Conservation (phyloP, 2,113 vertebrate species). For the Lamprologus callipterus region DNA sequence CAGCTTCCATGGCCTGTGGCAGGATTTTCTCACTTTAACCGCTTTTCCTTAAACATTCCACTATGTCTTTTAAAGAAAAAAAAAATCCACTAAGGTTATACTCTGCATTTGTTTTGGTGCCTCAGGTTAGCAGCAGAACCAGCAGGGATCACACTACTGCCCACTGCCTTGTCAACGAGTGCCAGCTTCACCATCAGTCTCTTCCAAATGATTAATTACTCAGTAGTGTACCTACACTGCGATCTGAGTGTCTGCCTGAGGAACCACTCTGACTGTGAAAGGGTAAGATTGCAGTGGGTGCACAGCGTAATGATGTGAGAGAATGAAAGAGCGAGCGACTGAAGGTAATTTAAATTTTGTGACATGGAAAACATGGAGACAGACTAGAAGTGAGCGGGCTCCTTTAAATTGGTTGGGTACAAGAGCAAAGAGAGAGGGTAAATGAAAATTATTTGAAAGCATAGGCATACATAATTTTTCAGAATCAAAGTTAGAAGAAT, state of each 20-base stretch:
- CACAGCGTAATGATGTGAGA: not conserved
- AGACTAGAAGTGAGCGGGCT: not conserved
- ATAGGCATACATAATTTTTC: not conserved
- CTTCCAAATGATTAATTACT: conserved; percentile 79
- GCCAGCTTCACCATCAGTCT: conserved; percentile 75
- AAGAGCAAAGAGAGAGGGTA: not conserved
- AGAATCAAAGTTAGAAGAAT: not conserved
- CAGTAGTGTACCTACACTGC: conserved; percentile 71
- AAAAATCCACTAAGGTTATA: not conserved
- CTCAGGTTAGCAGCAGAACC: conserved; percentile 47
- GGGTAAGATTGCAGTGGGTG: conserved; percentile 45
- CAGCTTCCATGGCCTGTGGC: not conserved
- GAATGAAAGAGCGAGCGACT: conserved; percentile 2
- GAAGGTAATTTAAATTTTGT: conserved; percentile 43
- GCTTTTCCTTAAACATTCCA: not conserved
- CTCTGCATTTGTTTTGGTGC: not conserved
- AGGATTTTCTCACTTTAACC: not conserved
- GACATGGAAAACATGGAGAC: conserved; percentile 7
- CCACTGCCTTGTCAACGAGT: conserved; percentile 43
- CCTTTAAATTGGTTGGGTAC: not conserved
- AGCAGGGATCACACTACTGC: conserved; percentile 58
- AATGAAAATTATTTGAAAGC: not conserved
- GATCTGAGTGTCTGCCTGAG: conserved; percentile 67
- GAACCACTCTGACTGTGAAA: conserved; percentile 51
- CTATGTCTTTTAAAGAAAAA: not conserved